Evolutionary conservation across 2,113 vertebrate genomes (phyloP).

Genomic region (Pelodiscus sinensis): DNA sequence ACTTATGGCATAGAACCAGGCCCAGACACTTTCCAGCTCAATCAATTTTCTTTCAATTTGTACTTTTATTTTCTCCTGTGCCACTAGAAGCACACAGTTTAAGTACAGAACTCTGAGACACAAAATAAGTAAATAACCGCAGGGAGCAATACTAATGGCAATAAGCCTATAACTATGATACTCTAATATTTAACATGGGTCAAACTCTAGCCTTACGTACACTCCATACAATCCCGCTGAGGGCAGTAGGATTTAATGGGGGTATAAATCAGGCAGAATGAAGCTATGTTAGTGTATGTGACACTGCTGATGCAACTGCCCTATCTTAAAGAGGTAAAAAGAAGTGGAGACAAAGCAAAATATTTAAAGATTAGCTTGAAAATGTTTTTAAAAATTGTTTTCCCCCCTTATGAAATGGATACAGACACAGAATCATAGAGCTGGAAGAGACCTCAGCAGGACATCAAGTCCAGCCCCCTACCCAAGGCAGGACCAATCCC

Average conservation of each 20-base stretch:
- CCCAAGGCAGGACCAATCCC: no score
- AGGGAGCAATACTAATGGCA: conserved; percentile 69
- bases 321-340: conserved; percentile 23
- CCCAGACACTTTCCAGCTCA: conserved; percentile 37
- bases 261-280: conserved; percentile 64
- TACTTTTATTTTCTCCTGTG: conserved; percentile 60
- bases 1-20: not conserved
- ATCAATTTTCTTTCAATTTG: conserved; percentile 51
- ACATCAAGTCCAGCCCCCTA: no score
- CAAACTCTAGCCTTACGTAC: conserved; percentile 29
- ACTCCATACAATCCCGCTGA: conserved; percentile 10
- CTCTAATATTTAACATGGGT: conserved; percentile 70
- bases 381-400: not conserved
- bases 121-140: conserved; percentile 64
- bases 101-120: conserved; percentile 48
- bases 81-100: conserved; percentile 43
- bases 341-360: not conserved
- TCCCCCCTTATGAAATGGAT: not conserved
- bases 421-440: no score
- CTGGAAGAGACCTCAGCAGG: no score
- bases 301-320: conserved; percentile 50
- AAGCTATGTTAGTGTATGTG: conserved; percentile 40
- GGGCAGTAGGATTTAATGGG: conserved; percentile 55
- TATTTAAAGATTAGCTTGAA: not conserved
- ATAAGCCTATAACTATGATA: conserved; percentile 60